These are phyloP conservation scores for Morpho helenor DNA, from an alignment of 2,888 invertebrate species.

Conservation along the genomic window DNA sequence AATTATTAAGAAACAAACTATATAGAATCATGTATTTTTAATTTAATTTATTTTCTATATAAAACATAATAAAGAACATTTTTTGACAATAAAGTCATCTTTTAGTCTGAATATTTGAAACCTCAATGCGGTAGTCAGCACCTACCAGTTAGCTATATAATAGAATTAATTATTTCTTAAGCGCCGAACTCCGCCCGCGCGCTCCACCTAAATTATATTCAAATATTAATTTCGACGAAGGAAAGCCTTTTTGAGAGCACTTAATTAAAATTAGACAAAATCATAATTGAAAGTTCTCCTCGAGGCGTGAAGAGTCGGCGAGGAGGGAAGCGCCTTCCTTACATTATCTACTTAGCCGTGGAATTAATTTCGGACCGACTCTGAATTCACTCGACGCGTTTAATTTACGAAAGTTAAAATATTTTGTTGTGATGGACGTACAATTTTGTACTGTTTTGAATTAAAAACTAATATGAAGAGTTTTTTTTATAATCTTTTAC, in stretches of 20 bases:
- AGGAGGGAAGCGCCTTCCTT: slow-evolving; percentile 59
- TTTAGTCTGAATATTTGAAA: no score
- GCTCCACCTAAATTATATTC: slow-evolving; percentile 78
- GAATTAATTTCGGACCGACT: slow-evolving; percentile 68
- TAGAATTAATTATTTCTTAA: slow-evolving; percentile 76
- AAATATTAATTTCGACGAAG: slow-evolving; percentile 79
- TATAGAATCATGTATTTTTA: no score
- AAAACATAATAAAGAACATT: no score
- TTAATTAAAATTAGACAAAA: slow-evolving; percentile 80
- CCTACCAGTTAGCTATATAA: slow-evolving; percentile 69
- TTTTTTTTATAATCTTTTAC: no score
- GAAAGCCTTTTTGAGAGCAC: slow-evolving; percentile 78
- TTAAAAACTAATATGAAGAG: no score
- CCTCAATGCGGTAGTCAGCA: slow-evolving; percentile 28
- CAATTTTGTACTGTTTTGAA: neutral
- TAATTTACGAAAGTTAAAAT: slow-evolving; percentile 64
- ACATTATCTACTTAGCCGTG: slow-evolving; percentile 74
- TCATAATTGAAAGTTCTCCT: slow-evolving; percentile 79
- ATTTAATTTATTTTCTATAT: no score
- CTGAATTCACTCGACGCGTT: slow-evolving; percentile 49
- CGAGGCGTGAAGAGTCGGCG: slow-evolving; percentile 70
- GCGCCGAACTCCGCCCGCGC: slow-evolving; percentile 77
- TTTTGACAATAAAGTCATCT: no score
- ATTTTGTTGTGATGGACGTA: slow-evolving; percentile 32
- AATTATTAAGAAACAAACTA: no score